Conservation (phyloP, 2,888 invertebrate genomes). For the Macrophya alboannulata region DNA sequence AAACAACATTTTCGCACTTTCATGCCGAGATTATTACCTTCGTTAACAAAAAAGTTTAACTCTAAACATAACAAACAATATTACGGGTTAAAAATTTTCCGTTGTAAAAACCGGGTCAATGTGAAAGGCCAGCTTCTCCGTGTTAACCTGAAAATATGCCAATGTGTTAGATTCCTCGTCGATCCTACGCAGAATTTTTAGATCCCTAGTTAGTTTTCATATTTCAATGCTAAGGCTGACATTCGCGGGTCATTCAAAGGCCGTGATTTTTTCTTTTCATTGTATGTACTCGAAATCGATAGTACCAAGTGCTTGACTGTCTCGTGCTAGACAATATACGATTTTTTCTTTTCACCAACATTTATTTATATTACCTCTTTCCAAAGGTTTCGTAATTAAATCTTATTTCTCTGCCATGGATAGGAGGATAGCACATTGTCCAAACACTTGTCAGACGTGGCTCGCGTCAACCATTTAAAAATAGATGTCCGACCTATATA, state of each 20-base stretch:
- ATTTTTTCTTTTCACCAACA: too few species aligned
- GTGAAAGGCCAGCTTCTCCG: not conserved
- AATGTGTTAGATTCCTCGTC: not conserved
- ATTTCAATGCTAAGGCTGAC: too few species aligned
- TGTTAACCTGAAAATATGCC: not conserved
- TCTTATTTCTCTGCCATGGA: not conserved
- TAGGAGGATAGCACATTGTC: slow-evolving; percentile 42
- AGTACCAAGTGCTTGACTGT: too few species aligned
- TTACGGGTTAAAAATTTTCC: not conserved
- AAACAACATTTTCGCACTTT: not conserved
- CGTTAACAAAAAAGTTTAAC: not conserved
- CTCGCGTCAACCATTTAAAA: slow-evolving; percentile 65
- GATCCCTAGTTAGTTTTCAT: not conserved
- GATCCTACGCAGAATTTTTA: not conserved
- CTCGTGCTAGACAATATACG: too few species aligned
- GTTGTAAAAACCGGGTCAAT: not conserved
- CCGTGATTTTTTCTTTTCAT: too few species aligned
- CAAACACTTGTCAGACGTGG: slow-evolving; percentile 62
- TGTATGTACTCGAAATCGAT: too few species aligned
- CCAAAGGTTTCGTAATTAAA: not conserved
- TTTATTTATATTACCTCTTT: not conserved
- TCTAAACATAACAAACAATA: not conserved
- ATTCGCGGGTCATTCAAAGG: too few species aligned
- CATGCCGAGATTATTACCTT: not conserved
- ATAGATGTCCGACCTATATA: slow-evolving; percentile 70